Conservation (phyloP, 2,113 vertebrate genomes). For the Axis porcinus region DNA sequence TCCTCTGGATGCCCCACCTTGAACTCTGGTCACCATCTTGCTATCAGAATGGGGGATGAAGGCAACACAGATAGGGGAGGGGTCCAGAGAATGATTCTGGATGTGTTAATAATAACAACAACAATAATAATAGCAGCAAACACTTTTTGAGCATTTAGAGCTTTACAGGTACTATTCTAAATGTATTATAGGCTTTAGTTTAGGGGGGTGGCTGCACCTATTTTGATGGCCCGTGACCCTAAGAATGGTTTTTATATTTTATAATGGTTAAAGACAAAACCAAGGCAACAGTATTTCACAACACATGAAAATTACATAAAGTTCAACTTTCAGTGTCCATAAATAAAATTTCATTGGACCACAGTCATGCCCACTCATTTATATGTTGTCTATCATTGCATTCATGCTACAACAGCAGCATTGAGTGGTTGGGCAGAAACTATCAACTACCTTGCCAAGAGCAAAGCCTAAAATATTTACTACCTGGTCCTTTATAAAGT, state of each 20-base stretch:
- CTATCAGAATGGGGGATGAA: neutral
- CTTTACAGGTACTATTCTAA: neutral
- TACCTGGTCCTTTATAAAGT: neutral
- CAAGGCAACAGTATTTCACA: neutral
- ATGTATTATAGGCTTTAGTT: neutral
- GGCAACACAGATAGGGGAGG: neutral
- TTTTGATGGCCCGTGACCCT: neutral
- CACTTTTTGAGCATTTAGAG: neutral
- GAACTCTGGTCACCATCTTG: neutral
- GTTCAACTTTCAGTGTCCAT: neutral
- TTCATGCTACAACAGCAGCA: neutral
- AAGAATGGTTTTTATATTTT: neutral
- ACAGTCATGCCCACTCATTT: neutral
- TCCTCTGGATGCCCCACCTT: neutral
- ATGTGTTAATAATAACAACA: neutral
- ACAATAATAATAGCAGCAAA: neutral
- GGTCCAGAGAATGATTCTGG: neutral
- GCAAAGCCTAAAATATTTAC: neutral
- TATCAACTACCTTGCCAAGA: neutral
- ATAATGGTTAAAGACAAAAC: neutral
- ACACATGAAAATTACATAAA: neutral
- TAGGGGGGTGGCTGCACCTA: too few species aligned
- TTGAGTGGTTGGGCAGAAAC: neutral
- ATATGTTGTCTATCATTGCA: neutral
- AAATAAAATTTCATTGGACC: neutral